Evolutionary conservation across 2,888 invertebrate genomes (phyloP), one percentile per base, ranked within the genome.

Genomic region (Drosophila ezoana): DNA sequence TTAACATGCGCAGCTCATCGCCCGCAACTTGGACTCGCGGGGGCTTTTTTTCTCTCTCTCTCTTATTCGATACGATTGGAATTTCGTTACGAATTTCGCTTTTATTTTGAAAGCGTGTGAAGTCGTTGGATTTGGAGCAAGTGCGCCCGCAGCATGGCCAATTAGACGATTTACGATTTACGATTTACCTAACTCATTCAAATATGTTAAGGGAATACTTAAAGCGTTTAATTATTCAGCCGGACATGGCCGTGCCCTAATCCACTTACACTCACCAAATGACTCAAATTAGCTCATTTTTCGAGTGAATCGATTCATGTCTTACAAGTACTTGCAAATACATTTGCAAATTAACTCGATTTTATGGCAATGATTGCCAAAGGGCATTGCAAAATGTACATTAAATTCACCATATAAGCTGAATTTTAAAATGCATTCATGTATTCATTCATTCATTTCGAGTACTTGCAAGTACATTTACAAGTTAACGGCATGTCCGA

Each of bases 61-160:
- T n/a, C n/a, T n/a, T n/a, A n/a, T 63, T 54, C 11, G 28, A 8
- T 52, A 41, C 53, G 35, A 35, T 62, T 40, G 18, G 35, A 44
- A 18, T 18, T 59, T 49, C 60, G 32, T 9, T 40, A 37, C 51
- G 18, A 67, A 68, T 76, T 75, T 75, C 74, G 74, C 71, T 66
- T 74, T 74, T 61, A 59, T 71, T 66, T 74, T 60, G 72, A 72
- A 76, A 68, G 76, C 76, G 72, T 76, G 76, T 64, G 60, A 76
- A 72, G 41, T 18, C 28, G 51, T 38, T 14, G 37, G n/a, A n/a
- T 3, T n/a, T n/a, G 38, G 35, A 35, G 13, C 13, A 10, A 11
- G 35, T 65, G 20, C 58, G 74, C 44, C 33, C 10, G 4, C 43
- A 32, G 81, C 63, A 81, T 81, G 33, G 32, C 16, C 62, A 84